Conservation (phyloP, 2,888 invertebrate species). For the Drosophila pullipes region DNA sequence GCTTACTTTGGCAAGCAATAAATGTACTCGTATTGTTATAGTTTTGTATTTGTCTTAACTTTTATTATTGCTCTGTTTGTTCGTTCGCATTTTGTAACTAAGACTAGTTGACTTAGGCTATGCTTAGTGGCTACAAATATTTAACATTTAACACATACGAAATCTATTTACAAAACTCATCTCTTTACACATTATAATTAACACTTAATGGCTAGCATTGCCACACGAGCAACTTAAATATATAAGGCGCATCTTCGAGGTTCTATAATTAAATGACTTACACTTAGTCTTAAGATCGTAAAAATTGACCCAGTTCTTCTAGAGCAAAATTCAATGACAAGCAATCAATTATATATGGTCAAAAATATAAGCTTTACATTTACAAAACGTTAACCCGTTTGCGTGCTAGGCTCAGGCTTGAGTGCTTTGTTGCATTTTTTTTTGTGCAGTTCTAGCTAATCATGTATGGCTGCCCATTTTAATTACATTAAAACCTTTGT, state of each 20-base stretch:
- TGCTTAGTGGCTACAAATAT: slow-evolving; percentile 68
- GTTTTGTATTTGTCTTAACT: slow-evolving; percentile 61
- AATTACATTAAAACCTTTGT: slow-evolving; percentile 71
- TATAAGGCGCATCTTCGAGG: slow-evolving; percentile 49
- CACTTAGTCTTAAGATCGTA: slow-evolving; percentile 70
- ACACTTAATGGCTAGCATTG: slow-evolving; percentile 60
- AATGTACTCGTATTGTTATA: slow-evolving; percentile 5
- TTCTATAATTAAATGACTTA: slow-evolving; percentile 75
- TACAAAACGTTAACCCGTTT: slow-evolving; percentile 4
- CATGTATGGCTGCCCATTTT: slow-evolving; percentile 66
- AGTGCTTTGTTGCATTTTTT: slow-evolving; percentile 7
- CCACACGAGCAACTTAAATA: slow-evolving; percentile 45
- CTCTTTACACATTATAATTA: slow-evolving; percentile 70
- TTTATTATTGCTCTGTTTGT: slow-evolving; percentile 65
- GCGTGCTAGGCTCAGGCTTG: slow-evolving; percentile 27
- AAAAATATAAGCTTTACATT: slow-evolving; percentile 7
- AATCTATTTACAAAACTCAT: slow-evolving; percentile 71
- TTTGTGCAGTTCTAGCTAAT: slow-evolving; percentile 40
- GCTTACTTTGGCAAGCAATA: not conserved
- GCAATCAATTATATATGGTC: slow-evolving; percentile 50
- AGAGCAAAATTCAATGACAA: slow-evolving; percentile 32
- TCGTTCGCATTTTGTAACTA: slow-evolving; percentile 74
- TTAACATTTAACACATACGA: slow-evolving; percentile 69
- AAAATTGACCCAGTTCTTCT: slow-evolving; percentile 73
- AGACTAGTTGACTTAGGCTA: slow-evolving; percentile 72